Percentiles rank a stretch among this genome's conserved stretches.
These are phyloP conservation scores for Athetis lepigone DNA, from an alignment of 2,888 invertebrate species.

Conservation along the genomic window DNA sequence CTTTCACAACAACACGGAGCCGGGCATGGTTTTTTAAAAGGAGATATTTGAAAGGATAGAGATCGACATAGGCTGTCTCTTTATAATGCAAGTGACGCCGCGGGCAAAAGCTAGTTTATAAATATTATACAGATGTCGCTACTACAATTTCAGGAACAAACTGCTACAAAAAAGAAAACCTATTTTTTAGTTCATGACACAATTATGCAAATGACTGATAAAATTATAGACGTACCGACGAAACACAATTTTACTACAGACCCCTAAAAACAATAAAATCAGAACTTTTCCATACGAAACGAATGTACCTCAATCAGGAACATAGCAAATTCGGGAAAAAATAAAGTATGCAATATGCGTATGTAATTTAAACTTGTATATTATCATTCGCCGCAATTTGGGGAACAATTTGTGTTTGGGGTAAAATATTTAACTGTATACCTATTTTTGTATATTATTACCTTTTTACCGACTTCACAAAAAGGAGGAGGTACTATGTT, in stretches of 20 bases:
- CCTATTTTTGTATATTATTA: slow-evolving; percentile 26
- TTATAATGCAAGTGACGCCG: too few species aligned
- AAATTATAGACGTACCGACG: background rate
- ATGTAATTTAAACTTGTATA: slow-evolving; percentile 51
- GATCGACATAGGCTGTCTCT: too few species aligned
- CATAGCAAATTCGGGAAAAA: slow-evolving; percentile 29
- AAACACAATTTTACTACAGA: background rate
- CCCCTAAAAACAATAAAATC: slow-evolving; percentile 20
- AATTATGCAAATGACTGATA: too few species aligned
- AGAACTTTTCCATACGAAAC: slow-evolving; percentile 20
- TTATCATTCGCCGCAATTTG: slow-evolving; percentile 34
- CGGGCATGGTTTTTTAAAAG: too few species aligned
- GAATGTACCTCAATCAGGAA: slow-evolving; percentile 49
- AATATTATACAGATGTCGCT: too few species aligned
- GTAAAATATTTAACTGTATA: slow-evolving; percentile 21
- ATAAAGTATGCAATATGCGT: slow-evolving; percentile 54
- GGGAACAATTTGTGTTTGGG: slow-evolving; percentile 24
- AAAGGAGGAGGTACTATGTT: too few species aligned
- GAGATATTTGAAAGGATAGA: too few species aligned
- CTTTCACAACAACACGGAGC: too few species aligned
- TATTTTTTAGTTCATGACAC: too few species aligned
- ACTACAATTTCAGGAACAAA: too few species aligned
- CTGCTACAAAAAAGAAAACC: too few species aligned
- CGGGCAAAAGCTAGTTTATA: background rate
- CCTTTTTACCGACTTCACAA: too few species aligned